Percentiles rank a stretch among this genome's conserved stretches.
Conservation (phyloP, 2,888 invertebrate species). For the Penaeus monodon region DNA sequence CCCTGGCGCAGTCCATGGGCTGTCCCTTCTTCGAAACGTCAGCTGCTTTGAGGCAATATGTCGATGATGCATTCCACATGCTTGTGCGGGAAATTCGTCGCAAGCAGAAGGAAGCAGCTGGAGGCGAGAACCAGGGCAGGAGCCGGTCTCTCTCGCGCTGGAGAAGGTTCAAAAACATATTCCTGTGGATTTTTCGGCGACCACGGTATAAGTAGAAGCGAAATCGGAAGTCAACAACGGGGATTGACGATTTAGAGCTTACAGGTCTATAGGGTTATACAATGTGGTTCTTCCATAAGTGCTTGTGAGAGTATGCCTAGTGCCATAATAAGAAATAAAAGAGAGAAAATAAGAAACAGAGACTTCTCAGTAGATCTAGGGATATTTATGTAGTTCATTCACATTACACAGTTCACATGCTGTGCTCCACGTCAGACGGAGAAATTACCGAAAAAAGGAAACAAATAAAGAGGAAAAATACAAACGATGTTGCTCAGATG, state of each 20-base stretch:
- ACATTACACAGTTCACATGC: no score
- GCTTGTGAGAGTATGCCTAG: background rate
- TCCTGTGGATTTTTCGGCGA: slow-evolving; percentile 61
- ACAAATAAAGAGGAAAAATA: no score
- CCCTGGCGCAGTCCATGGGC: slow-evolving; percentile 85
- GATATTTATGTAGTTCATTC: no score
- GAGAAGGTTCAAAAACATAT: slow-evolving; percentile 62
- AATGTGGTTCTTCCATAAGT: slow-evolving; percentile 20
- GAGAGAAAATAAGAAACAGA: no score
- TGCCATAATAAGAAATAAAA: background rate
- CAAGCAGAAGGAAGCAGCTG: slow-evolving; percentile 57
- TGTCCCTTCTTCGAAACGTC: slow-evolving; percentile 94
- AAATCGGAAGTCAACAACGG: background rate
- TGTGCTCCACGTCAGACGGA: no score
- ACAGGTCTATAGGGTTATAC: background rate
- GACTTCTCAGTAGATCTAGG: no score
- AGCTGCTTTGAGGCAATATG: slow-evolving; percentile 87
- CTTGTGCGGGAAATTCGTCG: slow-evolving; percentile 85
- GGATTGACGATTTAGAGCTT: background rate
- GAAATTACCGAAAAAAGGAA: no score
- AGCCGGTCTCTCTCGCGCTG: slow-evolving; percentile 49
- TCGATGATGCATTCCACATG: slow-evolving; percentile 92
- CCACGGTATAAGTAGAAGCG: slow-evolving; percentile 46
- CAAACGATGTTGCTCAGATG: no score
- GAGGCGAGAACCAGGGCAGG: slow-evolving; percentile 7